These are phyloP conservation scores for Scelioninae gen. 2 DNA, from an alignment of 2,888 invertebrate species.

Conservation along the genomic window DNA sequence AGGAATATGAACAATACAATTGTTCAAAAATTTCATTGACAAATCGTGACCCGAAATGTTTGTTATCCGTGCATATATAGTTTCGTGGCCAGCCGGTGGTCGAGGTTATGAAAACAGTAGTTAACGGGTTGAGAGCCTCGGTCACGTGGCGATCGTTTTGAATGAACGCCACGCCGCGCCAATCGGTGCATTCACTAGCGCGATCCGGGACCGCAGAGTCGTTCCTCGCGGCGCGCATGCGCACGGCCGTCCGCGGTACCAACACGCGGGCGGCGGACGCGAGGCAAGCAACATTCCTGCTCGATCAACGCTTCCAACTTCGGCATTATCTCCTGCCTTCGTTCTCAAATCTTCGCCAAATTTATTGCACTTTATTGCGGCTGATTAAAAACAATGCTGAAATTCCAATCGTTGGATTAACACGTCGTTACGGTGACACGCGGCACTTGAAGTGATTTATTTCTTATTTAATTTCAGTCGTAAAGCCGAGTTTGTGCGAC, in stretches of 20 bases:
- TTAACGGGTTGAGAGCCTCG: conserved; percentile 71
- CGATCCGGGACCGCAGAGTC: conserved; percentile 43
- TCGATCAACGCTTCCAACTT: conserved; percentile 68
- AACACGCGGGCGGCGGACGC: conserved; percentile 67
- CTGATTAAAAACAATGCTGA: conserved; percentile 17
- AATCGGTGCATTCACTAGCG: conserved; percentile 64
- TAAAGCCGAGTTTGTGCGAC: neutral
- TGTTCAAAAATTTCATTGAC: too few species aligned
- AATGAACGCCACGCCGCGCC: conserved; percentile 68
- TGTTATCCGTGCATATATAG: too few species aligned
- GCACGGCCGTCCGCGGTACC: conserved; percentile 36
- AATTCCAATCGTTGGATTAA: conserved; percentile 6
- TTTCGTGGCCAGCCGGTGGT: conserved; percentile 37
- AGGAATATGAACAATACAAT: too few species aligned
- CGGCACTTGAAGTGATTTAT: neutral
- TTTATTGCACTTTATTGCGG: conserved; percentile 46
- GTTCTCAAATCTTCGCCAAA: conserved; percentile 49
- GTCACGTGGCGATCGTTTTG: conserved; percentile 74
- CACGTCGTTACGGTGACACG: neutral
- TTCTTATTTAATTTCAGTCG: neutral
- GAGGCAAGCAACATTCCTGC: conserved; percentile 73
- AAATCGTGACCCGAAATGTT: too few species aligned
- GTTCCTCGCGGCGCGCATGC: conserved; percentile 53
- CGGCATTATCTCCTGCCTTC: conserved; percentile 62
- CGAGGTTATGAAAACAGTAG: conserved; percentile 61